phyloP scores from a whole-genome alignment of 2,113 vertebrate genomes.

The Brachypodius melanocephalos region DNA sequence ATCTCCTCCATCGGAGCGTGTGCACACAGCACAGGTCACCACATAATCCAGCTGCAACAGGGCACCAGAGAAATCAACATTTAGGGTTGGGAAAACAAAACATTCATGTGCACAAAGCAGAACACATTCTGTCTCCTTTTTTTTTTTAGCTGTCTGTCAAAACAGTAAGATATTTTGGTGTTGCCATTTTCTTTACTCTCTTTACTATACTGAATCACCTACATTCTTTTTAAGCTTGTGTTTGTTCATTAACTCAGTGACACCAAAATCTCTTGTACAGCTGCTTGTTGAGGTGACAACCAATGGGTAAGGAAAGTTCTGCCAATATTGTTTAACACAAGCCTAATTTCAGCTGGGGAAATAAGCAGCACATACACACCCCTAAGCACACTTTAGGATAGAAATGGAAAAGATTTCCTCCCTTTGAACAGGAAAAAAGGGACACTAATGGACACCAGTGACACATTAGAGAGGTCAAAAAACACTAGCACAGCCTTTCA shows the following conservation, averaged over 20 bases:
- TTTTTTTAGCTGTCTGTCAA: neutral
- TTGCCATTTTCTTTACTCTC: neutral
- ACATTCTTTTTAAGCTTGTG: neutral
- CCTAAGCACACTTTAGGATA: neutral
- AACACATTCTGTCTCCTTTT: neutral
- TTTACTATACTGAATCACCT: neutral
- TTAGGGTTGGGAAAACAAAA: neutral
- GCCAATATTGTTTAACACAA: neutral
- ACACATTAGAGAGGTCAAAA: neutral
- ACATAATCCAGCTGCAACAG: conserved; percentile 88
- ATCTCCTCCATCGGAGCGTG: conserved; percentile 90
- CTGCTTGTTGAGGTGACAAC: neutral
- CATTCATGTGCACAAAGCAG: neutral
- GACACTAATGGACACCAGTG: neutral
- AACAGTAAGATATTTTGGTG: neutral
- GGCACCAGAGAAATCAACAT: neutral
- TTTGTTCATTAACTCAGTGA: neutral
- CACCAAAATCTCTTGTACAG: neutral
- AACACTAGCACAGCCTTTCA: neutral
- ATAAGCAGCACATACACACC: neutral
- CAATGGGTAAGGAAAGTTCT: neutral
- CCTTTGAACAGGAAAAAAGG: neutral
- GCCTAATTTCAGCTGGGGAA: neutral
- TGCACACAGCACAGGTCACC: conserved; percentile 98
- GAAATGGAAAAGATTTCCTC: neutral